Conservation (phyloP, 2,113 vertebrate species). For the Bufo bufo region DNA sequence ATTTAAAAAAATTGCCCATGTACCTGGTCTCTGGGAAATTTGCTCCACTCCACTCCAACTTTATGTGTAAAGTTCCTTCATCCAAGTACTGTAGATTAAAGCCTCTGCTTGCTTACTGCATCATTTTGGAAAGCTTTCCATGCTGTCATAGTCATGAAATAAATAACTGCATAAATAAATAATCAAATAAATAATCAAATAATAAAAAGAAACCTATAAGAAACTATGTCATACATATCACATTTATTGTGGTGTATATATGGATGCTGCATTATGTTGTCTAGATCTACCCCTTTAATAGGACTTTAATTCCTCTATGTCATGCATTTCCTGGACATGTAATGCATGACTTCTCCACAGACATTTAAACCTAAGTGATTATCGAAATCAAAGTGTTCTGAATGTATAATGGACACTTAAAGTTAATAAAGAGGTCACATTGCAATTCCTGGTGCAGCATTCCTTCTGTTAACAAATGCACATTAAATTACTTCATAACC, state of each 20-base stretch:
- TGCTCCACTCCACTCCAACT: too few relatives aligned
- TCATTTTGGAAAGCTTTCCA: too few relatives aligned
- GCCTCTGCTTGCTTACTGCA: too few relatives aligned
- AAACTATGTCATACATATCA: not conserved
- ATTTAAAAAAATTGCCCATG: too few relatives aligned
- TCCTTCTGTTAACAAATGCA: slow-evolving; percentile 23
- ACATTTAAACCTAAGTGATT: slow-evolving; percentile 21
- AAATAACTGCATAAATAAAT: too few relatives aligned
- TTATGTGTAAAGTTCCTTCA: not conserved
- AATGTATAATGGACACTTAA: slow-evolving; percentile 40
- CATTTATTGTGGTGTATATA: not conserved
- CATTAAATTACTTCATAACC: slow-evolving; percentile 38
- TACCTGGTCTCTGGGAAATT: too few relatives aligned
- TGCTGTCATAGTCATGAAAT: too few relatives aligned
- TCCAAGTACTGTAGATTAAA: too few relatives aligned
- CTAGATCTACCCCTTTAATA: not conserved
- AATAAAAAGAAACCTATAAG: not conserved
- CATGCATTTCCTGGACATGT: slow-evolving; percentile 27
- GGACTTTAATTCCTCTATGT: slow-evolving; percentile 20
- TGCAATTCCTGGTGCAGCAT: slow-evolving; percentile 10
- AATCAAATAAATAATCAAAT: too few relatives aligned
- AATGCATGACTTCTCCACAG: slow-evolving; percentile 38
- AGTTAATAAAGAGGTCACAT: slow-evolving; percentile 44
- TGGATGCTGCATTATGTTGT: not conserved
- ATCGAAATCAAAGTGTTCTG: slow-evolving; percentile 24